Evolutionary conservation across 2,113 vertebrate species (phyloP).

Genomic region (Phaetusa simplex): DNA sequence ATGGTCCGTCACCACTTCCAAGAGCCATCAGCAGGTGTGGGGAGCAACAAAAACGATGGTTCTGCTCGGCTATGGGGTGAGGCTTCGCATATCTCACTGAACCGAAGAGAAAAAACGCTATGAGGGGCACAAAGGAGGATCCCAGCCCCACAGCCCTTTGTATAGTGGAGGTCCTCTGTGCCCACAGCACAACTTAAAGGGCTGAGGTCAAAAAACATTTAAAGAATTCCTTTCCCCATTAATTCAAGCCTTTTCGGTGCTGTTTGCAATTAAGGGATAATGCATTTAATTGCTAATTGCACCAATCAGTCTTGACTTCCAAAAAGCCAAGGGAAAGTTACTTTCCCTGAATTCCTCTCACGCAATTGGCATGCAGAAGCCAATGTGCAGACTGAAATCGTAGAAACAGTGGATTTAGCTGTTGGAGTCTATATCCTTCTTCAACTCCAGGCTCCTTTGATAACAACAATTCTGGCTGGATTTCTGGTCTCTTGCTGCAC

Average conservation of each 20-base stretch:
- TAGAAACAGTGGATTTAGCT: background rate
- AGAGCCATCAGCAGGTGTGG: background rate
- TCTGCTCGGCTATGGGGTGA: background rate
- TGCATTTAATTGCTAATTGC: background rate
- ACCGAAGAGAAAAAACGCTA: rapidly evolving
- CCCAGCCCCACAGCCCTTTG: background rate
- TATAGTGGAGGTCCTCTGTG: rapidly evolving
- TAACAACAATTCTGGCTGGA: background rate
- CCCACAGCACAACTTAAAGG: background rate
- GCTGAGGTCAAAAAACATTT: background rate
- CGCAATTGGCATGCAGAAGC: background rate
- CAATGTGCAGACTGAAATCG: background rate
- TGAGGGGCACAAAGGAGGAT: background rate
- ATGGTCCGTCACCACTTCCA: background rate
- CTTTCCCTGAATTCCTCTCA: background rate
- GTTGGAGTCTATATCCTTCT: background rate
- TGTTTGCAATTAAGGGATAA: constrained; percentile 5
- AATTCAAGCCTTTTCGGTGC: background rate
- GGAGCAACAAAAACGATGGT: background rate
- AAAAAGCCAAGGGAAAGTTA: background rate
- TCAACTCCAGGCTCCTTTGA: background rate
- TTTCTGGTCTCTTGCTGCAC: background rate
- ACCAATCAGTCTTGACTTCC: background rate
- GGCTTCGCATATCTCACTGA: background rate
- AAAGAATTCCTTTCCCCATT: background rate